Conservation (phyloP, 2,888 invertebrate species). For the Busseola fusca region DNA sequence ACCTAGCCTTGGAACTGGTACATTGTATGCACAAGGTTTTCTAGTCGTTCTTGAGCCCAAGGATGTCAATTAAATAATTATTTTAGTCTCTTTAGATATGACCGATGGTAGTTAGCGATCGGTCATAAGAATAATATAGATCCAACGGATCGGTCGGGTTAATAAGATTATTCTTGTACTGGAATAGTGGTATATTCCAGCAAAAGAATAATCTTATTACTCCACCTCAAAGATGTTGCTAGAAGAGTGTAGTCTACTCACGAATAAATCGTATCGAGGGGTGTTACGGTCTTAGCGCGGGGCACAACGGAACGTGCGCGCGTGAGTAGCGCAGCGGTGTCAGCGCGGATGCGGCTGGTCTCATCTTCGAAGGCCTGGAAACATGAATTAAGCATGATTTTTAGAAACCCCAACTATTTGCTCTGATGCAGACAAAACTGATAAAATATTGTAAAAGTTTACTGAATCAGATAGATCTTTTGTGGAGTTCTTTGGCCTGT, state of each 20-base stretch:
- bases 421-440: not conserved
- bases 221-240: not conserved
- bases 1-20: slow-evolving; percentile 72
- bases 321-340: slow-evolving; percentile 92
- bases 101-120: too few species aligned
- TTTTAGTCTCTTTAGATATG: slow-evolving; percentile 21
- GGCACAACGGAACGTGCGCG: slow-evolving; percentile 93
- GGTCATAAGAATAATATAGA: too few species aligned
- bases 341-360: slow-evolving; percentile 93
- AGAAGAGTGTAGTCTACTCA: slow-evolving; percentile 72
- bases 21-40: slow-evolving; percentile 57
- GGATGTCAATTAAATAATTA: slow-evolving; percentile 30
- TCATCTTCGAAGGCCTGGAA: slow-evolving; percentile 95
- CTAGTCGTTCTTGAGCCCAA: slow-evolving; percentile 60
- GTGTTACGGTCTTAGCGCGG: slow-evolving; percentile 90
- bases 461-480: not conserved
- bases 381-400: slow-evolving; percentile 14
- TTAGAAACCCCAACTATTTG: not conserved
- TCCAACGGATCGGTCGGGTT: too few species aligned
- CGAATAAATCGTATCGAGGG: slow-evolving; percentile 89
- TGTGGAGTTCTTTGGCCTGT: not conserved
- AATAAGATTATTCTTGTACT: too few species aligned
- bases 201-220: not conserved
- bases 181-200: not conserved
- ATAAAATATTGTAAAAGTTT: not conserved